Evolutionary conservation across 2,797 vertebrate species (phyloP).

Genomic region (Acanthurus lineatus): DNA sequence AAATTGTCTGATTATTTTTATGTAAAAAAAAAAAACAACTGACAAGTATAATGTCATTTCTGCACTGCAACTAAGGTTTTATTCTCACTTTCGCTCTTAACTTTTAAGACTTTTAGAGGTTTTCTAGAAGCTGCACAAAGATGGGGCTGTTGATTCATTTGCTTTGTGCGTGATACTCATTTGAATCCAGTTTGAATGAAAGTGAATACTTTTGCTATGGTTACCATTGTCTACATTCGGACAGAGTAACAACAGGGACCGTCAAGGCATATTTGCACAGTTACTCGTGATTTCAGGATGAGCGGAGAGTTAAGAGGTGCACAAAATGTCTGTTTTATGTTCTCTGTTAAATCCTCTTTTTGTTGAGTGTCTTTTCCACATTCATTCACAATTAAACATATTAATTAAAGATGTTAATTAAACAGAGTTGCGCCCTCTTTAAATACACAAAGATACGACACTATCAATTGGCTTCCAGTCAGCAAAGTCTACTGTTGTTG

Average conservation of each 20-base stretch:
- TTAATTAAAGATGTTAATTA: slow-evolving; percentile 33
- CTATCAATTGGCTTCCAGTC: slow-evolving; percentile 40
- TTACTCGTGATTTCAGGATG: slow-evolving; percentile 31
- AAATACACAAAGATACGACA: slow-evolving; percentile 9
- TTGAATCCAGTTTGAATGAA: slow-evolving; percentile 75
- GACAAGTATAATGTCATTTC: slow-evolving; percentile 18
- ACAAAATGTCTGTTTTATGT: slow-evolving; percentile 15
- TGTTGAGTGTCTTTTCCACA: slow-evolving; percentile 25
- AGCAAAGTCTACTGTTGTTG: slow-evolving; percentile 20
- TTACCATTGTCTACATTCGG: slow-evolving; percentile 63
- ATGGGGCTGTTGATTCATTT: slow-evolving; percentile 47
- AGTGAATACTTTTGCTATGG: slow-evolving; percentile 72
- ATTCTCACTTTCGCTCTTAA: slow-evolving; percentile 27
- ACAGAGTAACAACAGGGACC: slow-evolving; percentile 49
- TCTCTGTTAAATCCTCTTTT: not conserved
- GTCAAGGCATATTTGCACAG: slow-evolving; percentile 50
- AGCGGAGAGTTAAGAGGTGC: slow-evolving; percentile 20
- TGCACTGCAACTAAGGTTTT: slow-evolving; percentile 30
- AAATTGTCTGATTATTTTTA: slow-evolving; percentile 54
- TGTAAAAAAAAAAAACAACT: slow-evolving; percentile 16
- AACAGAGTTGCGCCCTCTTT: not conserved
- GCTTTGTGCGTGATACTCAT: slow-evolving; percentile 57
- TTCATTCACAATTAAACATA: slow-evolving; percentile 25
- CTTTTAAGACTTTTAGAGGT: slow-evolving; percentile 41
- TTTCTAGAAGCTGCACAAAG: slow-evolving; percentile 27